Conservation (phyloP, 2,888 invertebrate species). For the Melanostoma mellinum region DNA sequence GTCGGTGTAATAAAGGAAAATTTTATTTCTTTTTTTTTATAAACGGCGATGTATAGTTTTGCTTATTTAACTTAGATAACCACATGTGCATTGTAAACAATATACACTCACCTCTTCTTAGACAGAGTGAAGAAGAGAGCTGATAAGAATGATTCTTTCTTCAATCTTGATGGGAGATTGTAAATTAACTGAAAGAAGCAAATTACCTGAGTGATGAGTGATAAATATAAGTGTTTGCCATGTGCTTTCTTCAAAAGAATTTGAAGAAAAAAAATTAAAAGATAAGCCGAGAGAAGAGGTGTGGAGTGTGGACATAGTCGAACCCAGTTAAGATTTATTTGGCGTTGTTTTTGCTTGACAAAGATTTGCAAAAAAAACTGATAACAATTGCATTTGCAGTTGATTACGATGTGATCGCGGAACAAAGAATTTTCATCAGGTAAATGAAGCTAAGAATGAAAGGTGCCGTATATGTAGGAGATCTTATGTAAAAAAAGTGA, state of each 20-base stretch:
- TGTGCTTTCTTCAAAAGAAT: constrained; percentile 13
- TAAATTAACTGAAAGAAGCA: constrained; percentile 59
- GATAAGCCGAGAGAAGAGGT: no score
- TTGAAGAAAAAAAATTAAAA: neutral
- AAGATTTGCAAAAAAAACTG: no score
- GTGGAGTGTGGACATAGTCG: no score
- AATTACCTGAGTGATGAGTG: constrained; percentile 60
- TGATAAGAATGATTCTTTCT: constrained; percentile 20
- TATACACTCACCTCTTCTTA: neutral
- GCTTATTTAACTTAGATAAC: constrained; percentile 60
- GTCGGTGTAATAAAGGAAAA: constrained; percentile 44
- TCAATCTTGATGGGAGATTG: constrained; percentile 30
- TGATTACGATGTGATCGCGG: no score
- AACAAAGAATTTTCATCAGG: no score
- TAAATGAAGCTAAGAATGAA: no score
- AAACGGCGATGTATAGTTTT: constrained; percentile 6
- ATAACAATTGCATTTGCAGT: no score
- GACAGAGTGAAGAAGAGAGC: neutral
- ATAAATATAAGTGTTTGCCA: constrained; percentile 40
- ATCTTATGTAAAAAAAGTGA: no score
- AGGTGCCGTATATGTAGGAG: no score
- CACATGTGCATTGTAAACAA: constrained; percentile 21
- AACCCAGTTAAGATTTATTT: no score
- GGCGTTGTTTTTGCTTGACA: no score
- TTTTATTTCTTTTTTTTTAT: constrained; percentile 21